Conservation (phyloP, 1,140 invertebrate species). For the Lepidotrigona ventralis region DNA sequence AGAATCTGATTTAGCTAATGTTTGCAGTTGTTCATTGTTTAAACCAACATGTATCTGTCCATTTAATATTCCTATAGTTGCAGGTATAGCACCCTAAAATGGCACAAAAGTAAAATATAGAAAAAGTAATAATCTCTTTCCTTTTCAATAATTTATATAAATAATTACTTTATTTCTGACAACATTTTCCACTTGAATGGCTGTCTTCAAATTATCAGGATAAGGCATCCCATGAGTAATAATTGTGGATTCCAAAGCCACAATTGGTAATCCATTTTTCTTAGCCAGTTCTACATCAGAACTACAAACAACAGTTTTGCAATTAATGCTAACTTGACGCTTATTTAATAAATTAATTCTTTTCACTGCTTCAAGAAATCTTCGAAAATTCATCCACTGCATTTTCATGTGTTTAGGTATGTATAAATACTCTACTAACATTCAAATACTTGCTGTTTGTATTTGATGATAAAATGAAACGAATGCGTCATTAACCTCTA, state of each 20-base stretch:
- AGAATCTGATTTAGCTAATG: conserved; percentile 79
- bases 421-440: background rate
- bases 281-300: conserved; percentile 83
- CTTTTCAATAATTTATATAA: background rate
- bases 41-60: conserved; percentile 93
- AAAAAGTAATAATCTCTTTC: background rate
- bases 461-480: background rate
- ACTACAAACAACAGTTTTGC: conserved; percentile 52
- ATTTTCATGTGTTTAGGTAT: conserved; percentile 12
- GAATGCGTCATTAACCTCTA: background rate
- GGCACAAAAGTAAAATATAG: background rate
- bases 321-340: conserved; percentile 5
- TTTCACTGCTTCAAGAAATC: background rate
- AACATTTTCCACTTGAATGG: conserved; percentile 89
- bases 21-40: conserved; percentile 82
- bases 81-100: conserved; percentile 91
- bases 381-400: conserved; percentile 19
- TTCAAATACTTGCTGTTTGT: background rate
- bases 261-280: conserved; percentile 84
- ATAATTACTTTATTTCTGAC: conserved; percentile 84
- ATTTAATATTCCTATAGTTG: conserved; percentile 94
- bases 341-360: background rate
- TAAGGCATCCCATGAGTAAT: conserved; percentile 99
- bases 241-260: conserved; percentile 98
- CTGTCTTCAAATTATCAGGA: conserved; percentile 94